A percentile compares a stretch with the other conserved stretches of the same genome.
Evolutionary conservation across 2,113 vertebrate species (phyloP).

Genomic region (Lutjanus erythropterus): DNA sequence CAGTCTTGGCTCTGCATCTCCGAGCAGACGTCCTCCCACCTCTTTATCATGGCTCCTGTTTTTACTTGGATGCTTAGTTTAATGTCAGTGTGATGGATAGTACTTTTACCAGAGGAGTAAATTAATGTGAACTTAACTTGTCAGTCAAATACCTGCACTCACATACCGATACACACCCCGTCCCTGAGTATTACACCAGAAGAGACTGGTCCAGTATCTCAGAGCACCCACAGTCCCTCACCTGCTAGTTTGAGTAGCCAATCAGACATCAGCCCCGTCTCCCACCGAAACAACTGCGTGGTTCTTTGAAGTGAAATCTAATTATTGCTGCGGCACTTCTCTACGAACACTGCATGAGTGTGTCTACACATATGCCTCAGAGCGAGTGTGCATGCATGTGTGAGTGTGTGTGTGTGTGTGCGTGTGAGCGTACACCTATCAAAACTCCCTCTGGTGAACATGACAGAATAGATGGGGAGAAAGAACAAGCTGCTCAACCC

Average conservation of each 20-base stretch:
- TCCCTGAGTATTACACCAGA: background rate
- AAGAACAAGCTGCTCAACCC: slow-evolving; percentile 59
- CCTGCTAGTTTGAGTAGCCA: slow-evolving; percentile 27
- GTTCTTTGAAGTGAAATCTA: slow-evolving; percentile 72
- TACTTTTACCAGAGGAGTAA: background rate
- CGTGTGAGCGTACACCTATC: slow-evolving; percentile 31
- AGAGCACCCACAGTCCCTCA: background rate
- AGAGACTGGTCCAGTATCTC: background rate
- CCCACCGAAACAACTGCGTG: slow-evolving; percentile 45
- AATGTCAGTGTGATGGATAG: background rate
- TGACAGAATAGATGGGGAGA: slow-evolving; percentile 47
- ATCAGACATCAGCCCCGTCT: slow-evolving; percentile 11
- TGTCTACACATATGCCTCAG: slow-evolving; percentile 3
- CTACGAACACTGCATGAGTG: background rate
- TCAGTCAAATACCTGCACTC: background rate
- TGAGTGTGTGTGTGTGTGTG: slow-evolving; percentile 12
- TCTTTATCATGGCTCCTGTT: background rate
- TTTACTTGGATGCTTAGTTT: background rate
- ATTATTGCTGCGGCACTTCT: slow-evolving; percentile 57
- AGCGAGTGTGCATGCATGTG: slow-evolving; percentile 2
- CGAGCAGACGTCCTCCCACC: background rate
- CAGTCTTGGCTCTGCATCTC: background rate
- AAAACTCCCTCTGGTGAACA: slow-evolving; percentile 57
- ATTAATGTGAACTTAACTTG: background rate
- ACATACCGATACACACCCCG: background rate